Evolutionary conservation across 1,140 invertebrate species (phyloP).

Genomic region (Penaeus indicus): DNA sequence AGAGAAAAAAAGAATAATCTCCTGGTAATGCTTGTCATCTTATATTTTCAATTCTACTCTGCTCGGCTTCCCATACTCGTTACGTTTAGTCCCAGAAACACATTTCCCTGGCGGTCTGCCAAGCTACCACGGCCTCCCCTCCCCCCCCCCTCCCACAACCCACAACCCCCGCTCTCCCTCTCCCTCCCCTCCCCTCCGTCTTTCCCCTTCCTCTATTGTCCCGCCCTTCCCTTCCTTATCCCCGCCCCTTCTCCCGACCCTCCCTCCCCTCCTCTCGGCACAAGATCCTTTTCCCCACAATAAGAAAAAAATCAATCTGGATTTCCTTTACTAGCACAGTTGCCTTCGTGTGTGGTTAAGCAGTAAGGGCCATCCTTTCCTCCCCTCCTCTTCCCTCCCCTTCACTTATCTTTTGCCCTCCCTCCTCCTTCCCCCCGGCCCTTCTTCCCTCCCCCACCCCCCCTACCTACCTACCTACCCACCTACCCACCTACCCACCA

Average conservation of each 20-base stretch:
- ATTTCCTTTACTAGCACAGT: too few species aligned
- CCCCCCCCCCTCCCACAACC: background rate
- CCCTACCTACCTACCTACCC: background rate
- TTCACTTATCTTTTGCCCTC: background rate
- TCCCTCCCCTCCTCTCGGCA: background rate
- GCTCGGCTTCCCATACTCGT: background rate
- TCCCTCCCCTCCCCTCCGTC: background rate
- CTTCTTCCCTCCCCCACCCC: background rate
- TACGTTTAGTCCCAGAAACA: background rate
- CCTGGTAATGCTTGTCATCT: too few species aligned
- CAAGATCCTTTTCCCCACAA: background rate
- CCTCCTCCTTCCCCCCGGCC: background rate
- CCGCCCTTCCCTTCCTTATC: background rate
- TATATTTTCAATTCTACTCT: too few species aligned
- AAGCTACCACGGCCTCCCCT: background rate
- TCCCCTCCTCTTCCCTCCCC: background rate
- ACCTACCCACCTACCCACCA: background rate
- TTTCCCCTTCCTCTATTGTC: background rate
- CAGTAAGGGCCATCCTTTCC: background rate
- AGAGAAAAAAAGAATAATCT: too few species aligned
- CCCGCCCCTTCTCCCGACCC: background rate
- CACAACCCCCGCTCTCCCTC: background rate
- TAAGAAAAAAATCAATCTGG: too few species aligned
- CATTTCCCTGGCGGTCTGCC: background rate
- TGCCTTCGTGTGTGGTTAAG: too few species aligned